Evolutionary conservation across 2,113 vertebrate genomes (phyloP), one percentile per base, ranked within the genome.

Genomic region (Rhinolophus sinicus): DNA sequence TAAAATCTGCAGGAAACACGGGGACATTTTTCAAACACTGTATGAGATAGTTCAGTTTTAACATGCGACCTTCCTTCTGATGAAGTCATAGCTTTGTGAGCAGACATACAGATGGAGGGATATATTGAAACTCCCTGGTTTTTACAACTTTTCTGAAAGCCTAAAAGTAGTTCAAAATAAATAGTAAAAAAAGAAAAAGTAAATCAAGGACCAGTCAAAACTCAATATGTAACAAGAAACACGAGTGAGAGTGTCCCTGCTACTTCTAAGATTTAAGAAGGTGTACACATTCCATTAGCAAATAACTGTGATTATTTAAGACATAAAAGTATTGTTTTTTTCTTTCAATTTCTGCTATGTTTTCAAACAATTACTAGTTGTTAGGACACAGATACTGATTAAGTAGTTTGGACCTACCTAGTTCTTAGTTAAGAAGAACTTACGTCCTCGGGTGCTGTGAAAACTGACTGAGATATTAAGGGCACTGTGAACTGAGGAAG

Each of bases 341-440:
- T 28, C 28, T 81, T 69, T 83, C 8, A 70, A 13, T 62, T 69
- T 95, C 64, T 28, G 50, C 19, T 81, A 67, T 44, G 21, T 90
- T 87, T 93, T 93, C 14, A 90, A 54, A 86, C 18, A 90, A 90
- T 75, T 60, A 75, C 58, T 81, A 56, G 40, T 30, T 93, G 50
- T 67, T 90, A 75, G 14, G 60, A 86, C 58, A 54, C 26, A 92
- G 52, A 77, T 15, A 85, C 5, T 72, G 64, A 69, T 22, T 88
- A 56, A 35, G 40, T 85, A 60, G 22, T 60, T 38, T 85, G 40
- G 33, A 52, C 21, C 12, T 87, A 52, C 21, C 12, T 87, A 62
- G 77, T 67, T 58, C 78, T 80, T 67, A 28, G 73, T 67, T 80
- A 65, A 83, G 67, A 8, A 88, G 33, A 69, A 73, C 8, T 84